A percentile compares a stretch with the other conserved stretches of the same genome.
phyloP scores from a whole-genome alignment of 2,888 invertebrate species.

The Megaustenia siamemsis region DNA sequence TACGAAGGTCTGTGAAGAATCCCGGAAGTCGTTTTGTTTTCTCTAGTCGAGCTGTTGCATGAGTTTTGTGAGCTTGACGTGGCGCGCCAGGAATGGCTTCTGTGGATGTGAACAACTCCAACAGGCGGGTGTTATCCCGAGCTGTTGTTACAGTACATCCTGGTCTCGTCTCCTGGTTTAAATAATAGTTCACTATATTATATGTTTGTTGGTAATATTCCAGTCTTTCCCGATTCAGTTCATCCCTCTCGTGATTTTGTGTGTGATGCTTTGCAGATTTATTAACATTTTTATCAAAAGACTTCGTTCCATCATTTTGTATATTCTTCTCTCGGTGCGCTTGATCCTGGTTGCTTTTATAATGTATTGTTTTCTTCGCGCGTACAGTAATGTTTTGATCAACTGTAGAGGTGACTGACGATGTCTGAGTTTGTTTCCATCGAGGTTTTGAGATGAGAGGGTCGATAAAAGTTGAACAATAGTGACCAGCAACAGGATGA shows the following conservation, averaged over 20 bases:
- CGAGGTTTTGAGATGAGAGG: no score
- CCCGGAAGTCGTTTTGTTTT: no score
- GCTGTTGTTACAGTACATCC: not conserved
- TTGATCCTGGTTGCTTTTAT: not conserved
- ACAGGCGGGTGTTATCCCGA: not conserved
- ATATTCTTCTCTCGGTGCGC: not conserved
- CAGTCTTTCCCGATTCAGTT: conserved; percentile 10
- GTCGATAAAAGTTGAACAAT: no score
- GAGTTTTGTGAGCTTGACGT: no score
- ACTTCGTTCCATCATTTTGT: not conserved
- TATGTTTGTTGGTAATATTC: conserved; percentile 5
- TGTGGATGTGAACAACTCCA: no score
- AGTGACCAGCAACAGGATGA: no score
- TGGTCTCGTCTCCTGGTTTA: not conserved
- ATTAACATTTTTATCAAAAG: not conserved
- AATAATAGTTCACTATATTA: conserved; percentile 13
- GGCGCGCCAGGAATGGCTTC: no score
- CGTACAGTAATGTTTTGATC: not conserved
- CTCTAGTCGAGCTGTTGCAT: no score
- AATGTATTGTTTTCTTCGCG: not conserved
- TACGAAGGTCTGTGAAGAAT: no score
- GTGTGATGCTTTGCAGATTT: not conserved
- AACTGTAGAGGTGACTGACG: not conserved
- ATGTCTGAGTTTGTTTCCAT: no score
- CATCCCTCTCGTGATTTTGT: not conserved